phyloP scores from a whole-genome alignment of 2,113 vertebrate genomes.

The Chinchilla lanigera region DNA sequence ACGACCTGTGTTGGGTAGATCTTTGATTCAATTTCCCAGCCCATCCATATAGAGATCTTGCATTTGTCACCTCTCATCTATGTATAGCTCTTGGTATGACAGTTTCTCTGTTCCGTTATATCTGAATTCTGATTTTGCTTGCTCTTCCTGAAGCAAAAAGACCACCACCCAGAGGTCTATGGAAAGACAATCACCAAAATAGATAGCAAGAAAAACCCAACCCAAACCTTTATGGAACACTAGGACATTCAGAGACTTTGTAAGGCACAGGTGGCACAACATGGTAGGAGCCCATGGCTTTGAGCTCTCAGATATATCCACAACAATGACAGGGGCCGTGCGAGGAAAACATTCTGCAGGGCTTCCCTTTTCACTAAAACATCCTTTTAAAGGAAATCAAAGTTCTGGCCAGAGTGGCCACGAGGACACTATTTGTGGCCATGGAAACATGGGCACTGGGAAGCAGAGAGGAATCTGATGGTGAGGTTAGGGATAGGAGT shows the following conservation, averaged over 20 bases:
- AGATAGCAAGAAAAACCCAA: not conserved
- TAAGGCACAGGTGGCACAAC: not conserved
- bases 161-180: not conserved
- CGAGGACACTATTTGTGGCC: not conserved
- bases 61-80: not conserved
- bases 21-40: conserved; percentile 1
- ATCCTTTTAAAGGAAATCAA: conserved; percentile 5
- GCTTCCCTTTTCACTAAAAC: not conserved
- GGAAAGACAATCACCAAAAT: not conserved
- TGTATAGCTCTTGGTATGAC: not conserved
- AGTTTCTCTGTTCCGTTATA: not conserved
- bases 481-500: not conserved
- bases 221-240: not conserved
- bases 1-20: not conserved
- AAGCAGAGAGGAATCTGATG: not conserved
- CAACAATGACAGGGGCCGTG: not conserved
- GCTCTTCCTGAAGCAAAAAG: conserved; percentile 54
- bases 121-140: not conserved
- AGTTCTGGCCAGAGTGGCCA: not conserved
- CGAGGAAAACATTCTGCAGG: not conserved
- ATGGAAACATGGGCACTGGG: not conserved
- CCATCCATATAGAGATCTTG: not conserved
- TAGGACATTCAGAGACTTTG: not conserved
- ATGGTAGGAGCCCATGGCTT: not conserved
- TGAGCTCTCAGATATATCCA: not conserved